Evolutionary conservation across 1,140 invertebrate genomes (phyloP).

Genomic region (Sminthurides bifidus): DNA sequence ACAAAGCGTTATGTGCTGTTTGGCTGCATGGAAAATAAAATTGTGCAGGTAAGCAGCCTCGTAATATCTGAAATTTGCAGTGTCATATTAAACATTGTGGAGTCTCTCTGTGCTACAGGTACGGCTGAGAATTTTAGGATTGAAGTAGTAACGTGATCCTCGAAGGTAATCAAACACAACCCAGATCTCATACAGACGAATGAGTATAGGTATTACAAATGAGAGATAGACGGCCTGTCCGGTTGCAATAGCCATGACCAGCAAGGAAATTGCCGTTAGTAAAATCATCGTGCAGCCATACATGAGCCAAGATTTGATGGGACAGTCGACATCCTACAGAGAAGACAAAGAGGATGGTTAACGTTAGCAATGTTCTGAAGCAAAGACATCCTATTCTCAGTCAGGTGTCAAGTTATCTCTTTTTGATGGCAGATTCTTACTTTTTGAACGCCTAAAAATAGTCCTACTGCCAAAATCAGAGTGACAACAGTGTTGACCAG

Average conservation of each 20-base stretch:
- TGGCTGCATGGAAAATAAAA: too few relatives aligned
- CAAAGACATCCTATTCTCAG: background rate
- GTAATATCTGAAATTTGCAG: too few relatives aligned
- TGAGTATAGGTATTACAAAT: conserved; percentile 14
- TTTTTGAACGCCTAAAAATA: conserved; percentile 27
- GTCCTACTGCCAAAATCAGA: conserved; percentile 22
- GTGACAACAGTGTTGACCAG: conserved; percentile 18
- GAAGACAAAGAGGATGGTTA: background rate
- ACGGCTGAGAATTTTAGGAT: conserved; percentile 8
- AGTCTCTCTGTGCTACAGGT: conserved; percentile 22
- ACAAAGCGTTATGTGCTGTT: too few relatives aligned
- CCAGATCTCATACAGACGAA: conserved; percentile 31
- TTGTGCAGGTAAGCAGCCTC: too few relatives aligned
- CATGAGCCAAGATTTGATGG: conserved; percentile 30
- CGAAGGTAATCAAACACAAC: conserved; percentile 30
- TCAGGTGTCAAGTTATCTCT: background rate
- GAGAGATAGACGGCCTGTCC: conserved; percentile 15
- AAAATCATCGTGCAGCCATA: conserved; percentile 23
- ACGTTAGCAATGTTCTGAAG: background rate
- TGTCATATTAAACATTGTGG: conserved; percentile 29
- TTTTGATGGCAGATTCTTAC: conserved; percentile 8
- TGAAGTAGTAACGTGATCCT: conserved; percentile 19
- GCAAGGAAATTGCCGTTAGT: conserved; percentile 18
- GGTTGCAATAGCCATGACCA: conserved; percentile 21
- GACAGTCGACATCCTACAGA: conserved; percentile 24